Evolutionary conservation across 2,888 invertebrate genomes (phyloP), one percentile per base, ranked within the genome.

Genomic region (Seladonia tumulorum): DNA sequence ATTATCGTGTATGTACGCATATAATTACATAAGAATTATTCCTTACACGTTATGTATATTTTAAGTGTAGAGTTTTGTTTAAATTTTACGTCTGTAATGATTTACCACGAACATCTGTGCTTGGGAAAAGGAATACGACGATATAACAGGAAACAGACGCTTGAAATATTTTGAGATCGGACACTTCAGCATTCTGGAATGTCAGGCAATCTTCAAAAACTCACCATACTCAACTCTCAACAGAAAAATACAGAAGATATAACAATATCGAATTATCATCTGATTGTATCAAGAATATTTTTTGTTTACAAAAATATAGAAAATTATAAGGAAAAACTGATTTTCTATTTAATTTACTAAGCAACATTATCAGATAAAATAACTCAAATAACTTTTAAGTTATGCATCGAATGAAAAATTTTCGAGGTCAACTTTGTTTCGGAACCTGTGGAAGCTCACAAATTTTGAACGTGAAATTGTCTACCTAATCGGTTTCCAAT

Each of bases 91-190:
- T n/a, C 57, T 12, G n/a, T n/a, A 57, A 12, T 12, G 57, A 57
- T n/a, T 57, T 57, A n/a, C 57, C 57, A 57, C 10, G 57, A 57
- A 57, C 57, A 57, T 57, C n/a, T 57, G 57, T n/a, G 57, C 8
- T n/a, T n/a, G 10, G n/a, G n/a, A 3, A 57, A 57, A 57, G n/a
- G 57, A 57, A n/a, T 57, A 57, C 57, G 57, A 57, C 57, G 57
- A n/a, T 57, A 57, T 57, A n/a, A 57, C 57, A 57, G n/a, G 57
- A 57, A 57, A 57, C 57, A 57, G 57, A 57, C 57, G 57, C 57
- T 57, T 22, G 57, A 57, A 57, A 57, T n/a, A 57, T 57, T 57
- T 57, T 57, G 10, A 57, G 57, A 57, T n/a, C n/a, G 57, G 57
- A 57, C n/a, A 57, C n/a, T 57, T n/a, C n/a, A 57, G 57, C 57